A percentile compares a stretch with the other conserved stretches of the same genome.
phyloP scores from a whole-genome alignment of 2,113 vertebrate genomes.

The Rallus limicola region DNA sequence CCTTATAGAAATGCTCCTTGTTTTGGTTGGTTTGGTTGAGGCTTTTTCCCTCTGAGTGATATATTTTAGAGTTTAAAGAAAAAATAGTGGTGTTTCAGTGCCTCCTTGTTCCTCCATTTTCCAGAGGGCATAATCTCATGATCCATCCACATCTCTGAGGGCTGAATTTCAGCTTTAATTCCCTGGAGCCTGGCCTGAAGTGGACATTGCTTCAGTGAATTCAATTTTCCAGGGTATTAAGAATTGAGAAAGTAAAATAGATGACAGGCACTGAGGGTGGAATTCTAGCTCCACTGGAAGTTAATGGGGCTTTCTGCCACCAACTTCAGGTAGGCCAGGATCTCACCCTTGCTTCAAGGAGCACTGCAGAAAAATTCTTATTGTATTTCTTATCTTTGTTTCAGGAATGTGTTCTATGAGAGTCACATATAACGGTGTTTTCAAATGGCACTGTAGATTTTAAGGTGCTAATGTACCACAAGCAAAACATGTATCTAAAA shows the following conservation, averaged over 20 bases:
- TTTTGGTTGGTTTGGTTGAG: not conserved
- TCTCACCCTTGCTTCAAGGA: not conserved
- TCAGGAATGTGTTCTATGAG: not conserved
- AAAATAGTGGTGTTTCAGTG: not conserved
- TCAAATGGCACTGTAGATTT: not conserved
- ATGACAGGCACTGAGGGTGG: not conserved
- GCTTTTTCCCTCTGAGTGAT: not conserved
- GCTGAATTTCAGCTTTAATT: not conserved
- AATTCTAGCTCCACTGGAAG: not conserved
- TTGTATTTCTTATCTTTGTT: not conserved
- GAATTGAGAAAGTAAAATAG: constrained; percentile 4
- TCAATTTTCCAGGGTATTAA: constrained; percentile 46
- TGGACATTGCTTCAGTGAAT: constrained; percentile 19
- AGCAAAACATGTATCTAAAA: not conserved
- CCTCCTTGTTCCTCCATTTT: not conserved
- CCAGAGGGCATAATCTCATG: not conserved
- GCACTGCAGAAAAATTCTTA: not conserved
- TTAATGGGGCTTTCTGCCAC: constrained; percentile 15
- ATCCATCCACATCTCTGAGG: not conserved
- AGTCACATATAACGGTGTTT: not conserved
- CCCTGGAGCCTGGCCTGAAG: not conserved
- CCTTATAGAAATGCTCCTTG: not conserved
- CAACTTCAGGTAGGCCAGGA: not conserved
- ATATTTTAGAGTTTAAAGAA: not conserved
- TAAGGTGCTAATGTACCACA: not conserved